Conservation (phyloP, 2,888 invertebrate genomes). For the Nysson spinosus region DNA sequence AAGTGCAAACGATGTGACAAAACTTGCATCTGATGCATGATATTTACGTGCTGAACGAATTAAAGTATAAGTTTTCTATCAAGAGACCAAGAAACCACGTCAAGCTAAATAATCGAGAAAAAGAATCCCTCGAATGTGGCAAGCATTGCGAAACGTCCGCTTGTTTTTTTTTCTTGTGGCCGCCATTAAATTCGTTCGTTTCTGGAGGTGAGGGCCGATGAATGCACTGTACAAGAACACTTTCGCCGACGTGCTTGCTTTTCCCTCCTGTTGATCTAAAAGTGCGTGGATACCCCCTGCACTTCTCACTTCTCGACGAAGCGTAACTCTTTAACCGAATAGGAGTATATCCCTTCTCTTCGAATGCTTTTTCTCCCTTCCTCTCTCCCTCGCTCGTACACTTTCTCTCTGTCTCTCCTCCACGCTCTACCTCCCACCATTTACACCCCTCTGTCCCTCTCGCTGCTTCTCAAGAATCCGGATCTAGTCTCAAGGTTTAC, state of each 20-base stretch:
- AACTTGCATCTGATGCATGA: no score
- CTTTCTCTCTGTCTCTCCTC: conserved; percentile 9
- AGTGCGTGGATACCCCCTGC: conserved; percentile 49
- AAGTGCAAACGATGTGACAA: no score
- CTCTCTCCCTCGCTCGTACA: conserved; percentile 1
- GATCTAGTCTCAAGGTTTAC: conserved; percentile 76
- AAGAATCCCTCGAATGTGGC: conserved; percentile 1
- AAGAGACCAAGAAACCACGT: neutral
- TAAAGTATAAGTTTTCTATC: no score
- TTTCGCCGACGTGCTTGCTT: conserved; percentile 71
- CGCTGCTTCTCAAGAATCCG: conserved; percentile 69
- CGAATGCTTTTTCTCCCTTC: conserved; percentile 12
- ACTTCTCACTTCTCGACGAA: conserved; percentile 30
- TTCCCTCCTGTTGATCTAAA: conserved; percentile 62
- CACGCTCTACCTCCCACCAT: no score
- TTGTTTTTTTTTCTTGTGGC: conserved; percentile 15
- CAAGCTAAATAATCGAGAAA: conserved; percentile 8
- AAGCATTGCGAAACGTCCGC: conserved; percentile 23
- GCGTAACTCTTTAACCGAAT: conserved; percentile 51
- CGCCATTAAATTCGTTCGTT: conserved; percentile 55
- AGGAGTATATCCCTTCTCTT: conserved; percentile 43
- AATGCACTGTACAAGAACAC: conserved; percentile 67
- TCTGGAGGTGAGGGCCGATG: conserved; percentile 46
- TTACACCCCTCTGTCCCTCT: conserved; percentile 1
- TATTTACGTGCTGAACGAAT: no score